These are phyloP conservation scores for Danio choprae DNA, from an alignment of 2,797 vertebrate species.

Conservation along the genomic window DNA sequence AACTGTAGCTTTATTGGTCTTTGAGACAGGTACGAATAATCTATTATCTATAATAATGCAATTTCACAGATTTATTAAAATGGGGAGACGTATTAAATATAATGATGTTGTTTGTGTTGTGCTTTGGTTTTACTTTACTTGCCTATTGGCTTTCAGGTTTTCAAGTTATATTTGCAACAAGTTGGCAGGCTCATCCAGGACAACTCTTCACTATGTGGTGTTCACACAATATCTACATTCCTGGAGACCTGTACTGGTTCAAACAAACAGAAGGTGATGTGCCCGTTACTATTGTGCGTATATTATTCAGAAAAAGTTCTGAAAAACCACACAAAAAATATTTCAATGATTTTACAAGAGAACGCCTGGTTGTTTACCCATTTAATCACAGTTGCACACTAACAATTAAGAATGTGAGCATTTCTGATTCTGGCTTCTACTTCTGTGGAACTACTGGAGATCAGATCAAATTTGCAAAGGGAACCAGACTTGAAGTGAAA, in stretches of 20 bases:
- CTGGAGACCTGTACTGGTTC: background rate
- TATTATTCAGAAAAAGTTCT: background rate
- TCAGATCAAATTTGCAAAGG: background rate
- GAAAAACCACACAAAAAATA: fast-evolving
- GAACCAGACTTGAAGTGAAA: conserved; percentile 21
- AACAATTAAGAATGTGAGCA: background rate
- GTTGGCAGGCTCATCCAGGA: background rate
- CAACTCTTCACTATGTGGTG: background rate
- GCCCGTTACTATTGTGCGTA: background rate
- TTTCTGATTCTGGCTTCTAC: conserved; percentile 34
- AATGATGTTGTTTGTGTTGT: background rate
- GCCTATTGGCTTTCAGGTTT: conserved; percentile 12
- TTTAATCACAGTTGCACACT: background rate
- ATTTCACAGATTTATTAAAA: background rate
- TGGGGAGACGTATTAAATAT: background rate
- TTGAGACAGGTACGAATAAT: background rate
- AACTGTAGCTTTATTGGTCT: background rate
- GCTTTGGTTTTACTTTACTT: background rate
- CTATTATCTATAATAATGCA: background rate
- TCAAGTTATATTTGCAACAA: background rate
- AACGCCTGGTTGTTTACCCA: background rate
- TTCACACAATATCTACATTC: background rate
- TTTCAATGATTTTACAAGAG: background rate
- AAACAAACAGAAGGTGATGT: conserved; percentile 10
- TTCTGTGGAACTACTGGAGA: conserved; percentile 1